Percentiles rank a stretch among this genome's conserved stretches.
Evolutionary conservation across 2,113 vertebrate species (phyloP).

Genomic region (Microtus montanus): DNA sequence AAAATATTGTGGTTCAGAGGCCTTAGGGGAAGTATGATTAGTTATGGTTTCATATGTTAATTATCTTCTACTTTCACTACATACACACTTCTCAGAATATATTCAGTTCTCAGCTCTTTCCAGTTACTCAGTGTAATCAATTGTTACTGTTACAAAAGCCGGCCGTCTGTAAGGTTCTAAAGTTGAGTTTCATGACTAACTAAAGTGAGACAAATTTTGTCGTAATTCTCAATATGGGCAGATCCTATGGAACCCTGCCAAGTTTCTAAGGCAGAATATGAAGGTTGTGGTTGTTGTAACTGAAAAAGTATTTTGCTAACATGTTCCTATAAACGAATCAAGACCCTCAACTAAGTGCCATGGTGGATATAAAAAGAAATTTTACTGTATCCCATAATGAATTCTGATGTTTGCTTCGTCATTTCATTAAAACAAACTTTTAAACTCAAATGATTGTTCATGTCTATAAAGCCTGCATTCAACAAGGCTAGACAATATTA

Average conservation of each 20-base stretch:
- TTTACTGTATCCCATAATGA: neutral
- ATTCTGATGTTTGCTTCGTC: neutral
- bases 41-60: neutral
- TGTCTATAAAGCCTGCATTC: too few relatives aligned
- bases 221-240: rapidly evolving
- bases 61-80: neutral
- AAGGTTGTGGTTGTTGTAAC: neutral
- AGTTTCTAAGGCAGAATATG: neutral
- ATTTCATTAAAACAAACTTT: neutral
- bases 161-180: neutral
- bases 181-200: neutral
- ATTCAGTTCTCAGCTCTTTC: neutral
- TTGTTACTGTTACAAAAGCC: too few relatives aligned
- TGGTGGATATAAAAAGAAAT: too few relatives aligned
- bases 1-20: neutral
- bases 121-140: neutral
- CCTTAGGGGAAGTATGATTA: neutral
- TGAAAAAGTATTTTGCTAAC: neutral
- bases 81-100: neutral
- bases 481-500: neutral
- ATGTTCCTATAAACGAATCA: neutral
- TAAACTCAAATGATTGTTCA: too few relatives aligned
- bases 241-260: too few relatives aligned
- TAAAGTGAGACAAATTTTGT: neutral
- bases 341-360: neutral